phyloP scores from a whole-genome alignment of 2,888 invertebrate genomes.

The Eueremaeus valkanovi region DNA sequence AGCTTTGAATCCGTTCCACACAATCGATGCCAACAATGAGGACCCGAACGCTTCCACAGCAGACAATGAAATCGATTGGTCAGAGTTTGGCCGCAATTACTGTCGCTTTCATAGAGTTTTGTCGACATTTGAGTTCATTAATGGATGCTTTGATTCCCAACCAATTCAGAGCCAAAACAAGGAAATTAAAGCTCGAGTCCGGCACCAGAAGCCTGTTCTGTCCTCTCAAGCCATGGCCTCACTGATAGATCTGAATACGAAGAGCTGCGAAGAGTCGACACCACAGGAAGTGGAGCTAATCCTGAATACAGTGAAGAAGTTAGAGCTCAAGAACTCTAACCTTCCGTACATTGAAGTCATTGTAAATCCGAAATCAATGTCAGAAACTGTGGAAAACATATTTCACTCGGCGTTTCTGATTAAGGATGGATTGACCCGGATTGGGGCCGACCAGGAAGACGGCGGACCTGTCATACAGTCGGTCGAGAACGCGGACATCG shows the following conservation, averaged over 20 bases:
- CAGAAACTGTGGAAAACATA: constrained; percentile 25
- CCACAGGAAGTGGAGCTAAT: constrained; percentile 28
- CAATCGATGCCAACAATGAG: neutral
- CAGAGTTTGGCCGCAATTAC: constrained; percentile 10
- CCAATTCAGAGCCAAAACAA: too few species aligned
- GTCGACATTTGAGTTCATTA: constrained; percentile 1
- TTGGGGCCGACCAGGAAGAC: neutral
- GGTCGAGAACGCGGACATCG: neutral
- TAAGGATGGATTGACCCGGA: neutral
- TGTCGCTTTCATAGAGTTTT: neutral
- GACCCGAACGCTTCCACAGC: neutral
- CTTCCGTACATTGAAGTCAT: constrained; percentile 20
- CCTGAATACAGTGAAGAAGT: neutral
- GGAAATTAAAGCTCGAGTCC: neutral
- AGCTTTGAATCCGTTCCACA: neutral
- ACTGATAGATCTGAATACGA: neutral
- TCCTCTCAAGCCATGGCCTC: neutral
- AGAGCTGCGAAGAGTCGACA: neutral
- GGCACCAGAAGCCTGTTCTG: neutral
- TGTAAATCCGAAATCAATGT: constrained; percentile 1
- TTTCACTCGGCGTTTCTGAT: constrained; percentile 28
- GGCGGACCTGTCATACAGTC: constrained; percentile 8
- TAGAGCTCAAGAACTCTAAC: neutral
- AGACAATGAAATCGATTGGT: neutral
- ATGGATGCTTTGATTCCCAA: neutral